These are phyloP conservation scores for Mormyrops attenuatus DNA, from an alignment of 2,797 vertebrate species.

Conservation along the genomic window DNA sequence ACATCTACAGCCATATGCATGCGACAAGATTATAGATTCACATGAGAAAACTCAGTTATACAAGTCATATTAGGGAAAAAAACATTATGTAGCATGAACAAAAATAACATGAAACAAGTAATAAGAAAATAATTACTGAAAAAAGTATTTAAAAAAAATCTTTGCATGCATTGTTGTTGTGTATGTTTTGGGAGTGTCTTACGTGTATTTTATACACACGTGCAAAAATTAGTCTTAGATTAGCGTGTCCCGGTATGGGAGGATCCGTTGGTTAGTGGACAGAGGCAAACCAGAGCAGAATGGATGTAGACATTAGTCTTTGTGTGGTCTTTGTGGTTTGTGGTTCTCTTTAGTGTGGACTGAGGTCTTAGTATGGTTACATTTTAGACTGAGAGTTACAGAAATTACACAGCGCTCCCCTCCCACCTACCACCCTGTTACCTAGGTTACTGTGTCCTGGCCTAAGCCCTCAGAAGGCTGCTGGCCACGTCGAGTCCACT, in stretches of 20 bases:
- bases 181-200: constrained; percentile 80
- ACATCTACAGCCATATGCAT: constrained; percentile 84
- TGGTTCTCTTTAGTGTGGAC: constrained; percentile 79
- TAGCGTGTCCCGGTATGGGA: constrained; percentile 83
- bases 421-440: neutral
- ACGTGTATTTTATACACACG: constrained; percentile 72
- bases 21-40: constrained; percentile 73
- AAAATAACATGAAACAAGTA: constrained; percentile 58
- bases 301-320: constrained; percentile 68
- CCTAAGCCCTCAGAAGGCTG: constrained; percentile 61
- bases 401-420: neutral
- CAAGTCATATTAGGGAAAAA: constrained; percentile 62
- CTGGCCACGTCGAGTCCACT: constrained; percentile 37
- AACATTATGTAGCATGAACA: constrained; percentile 79
- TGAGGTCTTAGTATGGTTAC: constrained; percentile 75
- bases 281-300: constrained; percentile 26
- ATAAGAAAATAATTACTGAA: constrained; percentile 39
- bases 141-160: constrained; percentile 69
- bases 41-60: constrained; percentile 67
- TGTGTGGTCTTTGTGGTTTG: constrained; percentile 87
- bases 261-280: constrained; percentile 72
- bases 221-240: constrained; percentile 78
- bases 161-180: constrained; percentile 92
- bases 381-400: constrained; percentile 58
- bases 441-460: constrained; percentile 18